Percentiles rank a stretch among this genome's conserved stretches.
These are phyloP conservation scores for Steinernema feltiae DNA, from an alignment of 1,140 invertebrate genomes.

Conservation along the genomic window DNA sequence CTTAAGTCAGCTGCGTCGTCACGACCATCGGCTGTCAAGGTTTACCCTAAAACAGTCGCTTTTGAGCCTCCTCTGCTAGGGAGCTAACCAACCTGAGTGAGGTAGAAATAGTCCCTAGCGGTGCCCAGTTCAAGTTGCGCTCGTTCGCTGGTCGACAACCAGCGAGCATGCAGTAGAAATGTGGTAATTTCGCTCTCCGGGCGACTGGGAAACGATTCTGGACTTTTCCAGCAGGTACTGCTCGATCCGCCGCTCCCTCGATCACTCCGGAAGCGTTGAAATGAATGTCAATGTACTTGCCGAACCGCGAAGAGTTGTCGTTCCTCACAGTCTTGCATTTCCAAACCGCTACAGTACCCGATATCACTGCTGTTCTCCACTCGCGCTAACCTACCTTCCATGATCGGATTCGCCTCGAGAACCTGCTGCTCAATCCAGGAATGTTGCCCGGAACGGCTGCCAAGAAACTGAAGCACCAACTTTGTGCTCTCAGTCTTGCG, in stretches of 20 bases:
- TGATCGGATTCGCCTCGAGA: constrained; percentile 82
- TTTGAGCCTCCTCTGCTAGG: constrained; percentile 10
- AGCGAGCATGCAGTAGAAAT: constrained; percentile 92
- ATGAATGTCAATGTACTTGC: constrained; percentile 97
- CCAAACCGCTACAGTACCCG: too few relatives aligned
- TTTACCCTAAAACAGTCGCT: constrained; percentile 67
- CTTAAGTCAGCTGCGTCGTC: constrained; percentile 91
- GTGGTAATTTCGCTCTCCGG: constrained; percentile 93
- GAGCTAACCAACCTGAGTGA: constrained; percentile 80
- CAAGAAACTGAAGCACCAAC: constrained; percentile 91
- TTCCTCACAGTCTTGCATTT: constrained; percentile 96
- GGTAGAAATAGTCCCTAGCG: constrained; percentile 79
- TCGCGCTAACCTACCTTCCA: too few relatives aligned
- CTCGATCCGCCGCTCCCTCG: constrained; percentile 94
- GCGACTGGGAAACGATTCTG: constrained; percentile 79
- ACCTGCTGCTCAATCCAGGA: constrained; percentile 98
- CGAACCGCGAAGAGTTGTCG: constrained; percentile 94
- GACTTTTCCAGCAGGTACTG: constrained; percentile 97
- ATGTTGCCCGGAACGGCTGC: constrained; percentile 94
- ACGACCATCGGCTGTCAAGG: constrained; percentile 84
- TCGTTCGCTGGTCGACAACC: constrained; percentile 84
- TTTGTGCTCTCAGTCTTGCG: constrained; percentile 97
- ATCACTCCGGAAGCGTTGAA: constrained; percentile 88
- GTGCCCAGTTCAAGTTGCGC: constrained; percentile 78
- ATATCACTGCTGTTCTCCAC: too few relatives aligned